Evolutionary conservation across 2,113 vertebrate genomes (phyloP).

Genomic region (Antidorcas marsupialis): DNA sequence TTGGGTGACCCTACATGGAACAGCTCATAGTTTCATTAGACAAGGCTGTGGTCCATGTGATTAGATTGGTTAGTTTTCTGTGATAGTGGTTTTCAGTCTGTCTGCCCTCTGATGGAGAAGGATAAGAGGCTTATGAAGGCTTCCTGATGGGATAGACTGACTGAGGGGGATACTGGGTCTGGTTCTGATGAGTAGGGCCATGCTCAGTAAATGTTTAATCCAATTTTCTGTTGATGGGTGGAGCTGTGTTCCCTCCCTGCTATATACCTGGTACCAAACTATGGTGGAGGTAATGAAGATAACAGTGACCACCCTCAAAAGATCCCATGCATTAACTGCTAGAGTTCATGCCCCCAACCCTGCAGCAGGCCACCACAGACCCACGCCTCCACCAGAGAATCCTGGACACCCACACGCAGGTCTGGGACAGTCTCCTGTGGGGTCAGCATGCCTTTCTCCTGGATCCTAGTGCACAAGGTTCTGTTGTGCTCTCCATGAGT

Average conservation of each 20-base stretch:
- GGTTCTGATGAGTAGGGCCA: neutral
- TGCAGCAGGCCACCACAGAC: neutral
- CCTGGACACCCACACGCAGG: neutral
- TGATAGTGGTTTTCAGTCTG: neutral
- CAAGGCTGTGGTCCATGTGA: neutral
- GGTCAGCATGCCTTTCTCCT: neutral
- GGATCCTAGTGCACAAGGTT: neutral
- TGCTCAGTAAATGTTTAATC: neutral
- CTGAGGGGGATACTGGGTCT: neutral
- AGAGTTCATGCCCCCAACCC: neutral
- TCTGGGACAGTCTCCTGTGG: neutral
- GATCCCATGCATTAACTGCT: neutral
- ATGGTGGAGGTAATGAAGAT: neutral
- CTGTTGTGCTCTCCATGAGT: neutral
- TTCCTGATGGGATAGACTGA: neutral
- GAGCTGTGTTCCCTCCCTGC: neutral
- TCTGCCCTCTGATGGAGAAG: too few species aligned
- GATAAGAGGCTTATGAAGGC: too few species aligned
- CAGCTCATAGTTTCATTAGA: neutral
- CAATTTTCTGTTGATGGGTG: neutral
- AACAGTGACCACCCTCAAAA: neutral
- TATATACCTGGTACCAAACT: neutral
- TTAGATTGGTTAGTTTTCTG: neutral
- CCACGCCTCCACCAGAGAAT: fast-evolving
- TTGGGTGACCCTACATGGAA: neutral